Evolutionary conservation across 2,113 vertebrate species (phyloP), one percentile per base, ranked within the genome.

Genomic region (Saguinus midas): DNA sequence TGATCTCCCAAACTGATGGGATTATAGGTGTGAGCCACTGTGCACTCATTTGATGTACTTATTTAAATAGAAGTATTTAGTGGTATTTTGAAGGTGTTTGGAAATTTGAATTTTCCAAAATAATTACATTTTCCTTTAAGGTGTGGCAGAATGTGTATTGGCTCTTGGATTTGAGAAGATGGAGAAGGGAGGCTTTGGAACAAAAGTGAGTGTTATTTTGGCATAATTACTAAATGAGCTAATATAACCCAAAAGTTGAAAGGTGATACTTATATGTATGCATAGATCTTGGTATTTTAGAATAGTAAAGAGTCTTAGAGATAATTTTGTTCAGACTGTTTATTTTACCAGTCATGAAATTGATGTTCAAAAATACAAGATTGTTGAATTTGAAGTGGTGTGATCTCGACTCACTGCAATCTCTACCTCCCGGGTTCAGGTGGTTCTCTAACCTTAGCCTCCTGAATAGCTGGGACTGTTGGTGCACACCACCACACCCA

Each of bases 101-200:
- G 58, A 97, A 94, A 93, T 91, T 79, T 85, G 66, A 93, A 89
- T 50, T 93, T 96, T 94, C 16, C 16, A 64, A 76, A 66, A 81
- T 87, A 78, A 73, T 95, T 95, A 73, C 17, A 64, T 96, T 97
- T 98, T 98, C 76, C 98, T 98, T 98, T 82, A 97, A 99, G 99
- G 99, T 97, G 83, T 99, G 96, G 99, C 99, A 70, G 98, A 99
- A 78, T 99, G 99, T 98, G 99, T 99, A 80, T 98, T 99, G 92
- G 99, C 99, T 76, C 99, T 99, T 10, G 99, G 99, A 6, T 99
- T 99, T 98, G 99, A 99, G 98, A 99, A 98, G 98, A 99, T 99
- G 99, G 98, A 98, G 88, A 99, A 96, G 93, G 99, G 99, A 58
- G 98, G 99, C 40, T 32, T 99, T 97, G 1, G 35, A 45, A 0